A percentile compares a stretch with the other conserved stretches of the same genome.
These are phyloP conservation scores for Erebia ligea DNA, from an alignment of 2,888 invertebrate species.

Conservation along the genomic window DNA sequence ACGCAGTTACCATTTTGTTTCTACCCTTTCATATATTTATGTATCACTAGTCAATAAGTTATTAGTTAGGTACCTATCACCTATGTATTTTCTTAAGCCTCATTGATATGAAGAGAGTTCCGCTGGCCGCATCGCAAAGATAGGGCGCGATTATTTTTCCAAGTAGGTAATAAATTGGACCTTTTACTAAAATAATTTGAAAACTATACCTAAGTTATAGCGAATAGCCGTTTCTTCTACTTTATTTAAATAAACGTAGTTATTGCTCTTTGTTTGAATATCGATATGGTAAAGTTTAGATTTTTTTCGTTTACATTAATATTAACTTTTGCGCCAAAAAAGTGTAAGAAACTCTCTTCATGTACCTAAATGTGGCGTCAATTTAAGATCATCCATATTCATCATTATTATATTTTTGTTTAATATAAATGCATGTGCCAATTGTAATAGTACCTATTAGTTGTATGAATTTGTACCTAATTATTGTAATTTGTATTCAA, in stretches of 20 bases:
- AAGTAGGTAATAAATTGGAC: too few relatives aligned
- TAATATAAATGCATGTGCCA: constrained; percentile 20
- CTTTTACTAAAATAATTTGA: too few relatives aligned
- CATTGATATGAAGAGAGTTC: neutral
- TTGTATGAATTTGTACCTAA: neutral
- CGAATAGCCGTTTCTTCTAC: too few relatives aligned
- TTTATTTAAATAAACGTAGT: too few relatives aligned
- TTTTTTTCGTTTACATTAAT: neutral
- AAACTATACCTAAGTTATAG: too few relatives aligned
- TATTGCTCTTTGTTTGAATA: too few relatives aligned
- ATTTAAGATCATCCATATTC: neutral
- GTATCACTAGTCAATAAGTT: neutral
- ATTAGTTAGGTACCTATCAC: too few relatives aligned
- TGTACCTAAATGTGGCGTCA: constrained; percentile 3
- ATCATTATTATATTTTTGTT: constrained; percentile 5
- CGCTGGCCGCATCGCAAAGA: too few relatives aligned
- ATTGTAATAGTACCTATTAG: constrained; percentile 1
- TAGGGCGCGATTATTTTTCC: too few relatives aligned
- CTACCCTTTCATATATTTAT: constrained; percentile 6
- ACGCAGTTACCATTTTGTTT: constrained; percentile 18
- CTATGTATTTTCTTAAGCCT: neutral
- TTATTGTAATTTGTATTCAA: neutral
- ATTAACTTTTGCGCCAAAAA: neutral
- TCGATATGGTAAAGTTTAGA: too few relatives aligned
- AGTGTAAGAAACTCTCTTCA: neutral